Evolutionary conservation across 2,113 vertebrate species (phyloP), one percentile per base, ranked within the genome.

Genomic region (Erythrolamprus reginae): DNA sequence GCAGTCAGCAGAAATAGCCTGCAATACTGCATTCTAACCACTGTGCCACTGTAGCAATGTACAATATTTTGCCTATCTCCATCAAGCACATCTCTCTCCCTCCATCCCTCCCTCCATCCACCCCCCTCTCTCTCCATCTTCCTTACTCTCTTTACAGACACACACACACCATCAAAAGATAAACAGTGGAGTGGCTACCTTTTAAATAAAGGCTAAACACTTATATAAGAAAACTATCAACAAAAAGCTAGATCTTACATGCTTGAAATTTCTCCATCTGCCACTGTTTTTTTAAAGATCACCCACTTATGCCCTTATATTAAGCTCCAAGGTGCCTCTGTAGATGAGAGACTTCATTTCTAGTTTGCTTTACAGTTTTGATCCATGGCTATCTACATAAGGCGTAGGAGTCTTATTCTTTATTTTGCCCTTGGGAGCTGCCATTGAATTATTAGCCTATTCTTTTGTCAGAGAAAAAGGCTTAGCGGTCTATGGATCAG

Each of bases 311-410:
- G 42, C 56, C 88, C 42, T 42, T 5, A 42, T 2, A 48, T 2
- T 84, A 42, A 90, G 24, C 87, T 1, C 53, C 0, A 92, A 85
- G 48, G 55, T 13, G 48, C 56, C n/a, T 28, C 0, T 0, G 21
- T 53, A 42, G 3, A 90, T 23, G 17, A 19, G 70, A 91, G 47
- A 51, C 38, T 91, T 92, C 48, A 47, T 92, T 90, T 84, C 48
- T 48, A 9, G 52, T 91, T 91, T 88, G 92, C 42, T 90, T 89
- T 91, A 55, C 38, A 24, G 45, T 89, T 85, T 88, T 92, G 91
- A 91, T 85, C 55, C 21, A 38, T 51, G 24, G 38, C 50, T 84
- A 50, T 33, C 84, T 70, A 86, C 77, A 45, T 5, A 10, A 24
- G 33, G 88, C 33, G 10, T 48, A 86, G 8, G n/a, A 24, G 82